Evolutionary conservation across 2,797 vertebrate genomes (phyloP).

Genomic region (Chanos chanos): DNA sequence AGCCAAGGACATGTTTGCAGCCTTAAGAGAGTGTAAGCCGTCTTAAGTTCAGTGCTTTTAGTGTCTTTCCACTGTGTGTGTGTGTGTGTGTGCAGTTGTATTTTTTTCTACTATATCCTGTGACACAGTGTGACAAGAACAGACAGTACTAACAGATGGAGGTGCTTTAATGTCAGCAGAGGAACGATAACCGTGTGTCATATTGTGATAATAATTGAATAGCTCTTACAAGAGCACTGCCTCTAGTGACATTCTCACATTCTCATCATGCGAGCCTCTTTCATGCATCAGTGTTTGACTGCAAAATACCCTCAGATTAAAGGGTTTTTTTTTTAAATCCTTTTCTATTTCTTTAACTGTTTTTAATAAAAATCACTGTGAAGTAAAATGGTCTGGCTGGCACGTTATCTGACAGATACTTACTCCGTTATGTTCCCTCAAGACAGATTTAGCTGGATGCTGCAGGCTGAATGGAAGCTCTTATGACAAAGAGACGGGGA

Average conservation of each 20-base stretch:
- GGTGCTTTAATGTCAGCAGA: neutral
- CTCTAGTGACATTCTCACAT: too few relatives aligned
- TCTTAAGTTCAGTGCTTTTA: slow-evolving; percentile 13
- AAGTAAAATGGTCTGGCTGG: too few relatives aligned
- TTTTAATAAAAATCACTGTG: too few relatives aligned
- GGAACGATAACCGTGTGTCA: neutral
- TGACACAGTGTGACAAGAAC: slow-evolving; percentile 10
- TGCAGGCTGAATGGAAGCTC: slow-evolving; percentile 32
- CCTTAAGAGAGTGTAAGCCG: slow-evolving; percentile 8
- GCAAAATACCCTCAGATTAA: too few relatives aligned
- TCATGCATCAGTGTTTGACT: neutral
- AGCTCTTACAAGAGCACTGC: neutral
- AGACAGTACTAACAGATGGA: slow-evolving; percentile 1
- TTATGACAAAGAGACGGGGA: slow-evolving; percentile 25
- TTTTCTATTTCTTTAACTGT: too few relatives aligned
- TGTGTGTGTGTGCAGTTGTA: neutral
- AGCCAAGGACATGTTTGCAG: slow-evolving; percentile 78
- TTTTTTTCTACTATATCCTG: neutral
- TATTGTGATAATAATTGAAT: neutral
- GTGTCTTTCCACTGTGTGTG: too few relatives aligned
- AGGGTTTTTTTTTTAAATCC: too few relatives aligned
- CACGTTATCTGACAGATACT: too few relatives aligned
- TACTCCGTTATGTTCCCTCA: slow-evolving; percentile 54
- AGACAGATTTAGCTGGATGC: slow-evolving; percentile 57
- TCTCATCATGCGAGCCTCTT: too few relatives aligned